These are phyloP conservation scores for Xerus rutilus DNA, from an alignment of 2,797 vertebrate species.

Conservation along the genomic window DNA sequence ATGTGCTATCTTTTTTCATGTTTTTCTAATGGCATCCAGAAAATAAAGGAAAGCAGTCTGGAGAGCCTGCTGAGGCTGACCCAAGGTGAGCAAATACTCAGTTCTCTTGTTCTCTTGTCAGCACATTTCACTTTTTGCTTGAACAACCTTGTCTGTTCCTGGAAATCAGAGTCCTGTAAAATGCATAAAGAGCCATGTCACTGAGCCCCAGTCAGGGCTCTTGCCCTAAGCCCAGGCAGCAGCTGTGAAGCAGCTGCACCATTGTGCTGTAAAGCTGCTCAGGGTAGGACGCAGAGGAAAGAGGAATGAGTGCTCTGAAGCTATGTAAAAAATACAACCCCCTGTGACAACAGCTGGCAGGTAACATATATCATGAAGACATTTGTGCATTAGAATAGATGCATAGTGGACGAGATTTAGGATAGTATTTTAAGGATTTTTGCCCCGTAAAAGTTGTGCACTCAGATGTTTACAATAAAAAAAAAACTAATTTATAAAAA, in stretches of 20 bases:
- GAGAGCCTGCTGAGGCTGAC: neutral
- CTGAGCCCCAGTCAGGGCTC: neutral
- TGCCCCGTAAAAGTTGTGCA: neutral
- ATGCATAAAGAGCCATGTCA: neutral
- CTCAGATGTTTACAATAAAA: constrained; percentile 15
- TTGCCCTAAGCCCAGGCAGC: neutral
- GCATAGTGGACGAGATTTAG: neutral
- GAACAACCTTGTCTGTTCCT: neutral
- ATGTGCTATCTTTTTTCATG: neutral
- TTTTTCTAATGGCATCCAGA: neutral
- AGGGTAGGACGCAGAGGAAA: neutral
- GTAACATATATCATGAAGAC: neutral
- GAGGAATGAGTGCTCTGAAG: neutral
- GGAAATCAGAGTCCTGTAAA: constrained; percentile 1
- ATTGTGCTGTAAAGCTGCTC: neutral
- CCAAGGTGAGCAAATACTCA: neutral
- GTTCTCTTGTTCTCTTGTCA: neutral
- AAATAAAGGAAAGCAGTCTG: neutral
- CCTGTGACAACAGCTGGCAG: constrained; percentile 48
- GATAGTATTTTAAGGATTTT: neutral
- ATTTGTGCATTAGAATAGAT: neutral
- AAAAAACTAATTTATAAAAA: neutral
- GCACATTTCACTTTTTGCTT: neutral
- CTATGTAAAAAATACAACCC: neutral
- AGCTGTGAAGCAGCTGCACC: constrained; percentile 73